Conservation (phyloP, 2,888 invertebrate species). For the Nomada ruficornis region DNA sequence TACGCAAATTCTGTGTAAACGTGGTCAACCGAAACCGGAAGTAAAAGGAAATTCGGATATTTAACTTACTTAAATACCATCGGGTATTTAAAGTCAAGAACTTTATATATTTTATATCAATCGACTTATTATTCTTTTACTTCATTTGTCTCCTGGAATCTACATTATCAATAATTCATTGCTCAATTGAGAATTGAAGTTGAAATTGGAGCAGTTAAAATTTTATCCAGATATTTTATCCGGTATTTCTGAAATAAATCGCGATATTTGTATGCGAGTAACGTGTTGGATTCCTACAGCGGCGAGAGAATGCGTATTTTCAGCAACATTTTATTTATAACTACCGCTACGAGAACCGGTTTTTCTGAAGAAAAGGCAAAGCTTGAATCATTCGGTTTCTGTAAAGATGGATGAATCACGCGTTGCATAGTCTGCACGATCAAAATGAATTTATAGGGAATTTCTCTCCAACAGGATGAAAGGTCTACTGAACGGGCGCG, state of each 20-base stretch:
- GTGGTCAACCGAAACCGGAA: conserved; percentile 23
- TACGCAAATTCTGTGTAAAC: conserved; percentile 16
- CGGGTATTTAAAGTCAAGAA: too few species aligned
- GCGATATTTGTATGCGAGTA: background rate
- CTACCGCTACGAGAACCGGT: conserved; percentile 28
- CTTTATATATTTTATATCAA: too few species aligned
- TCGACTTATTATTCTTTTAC: too few species aligned
- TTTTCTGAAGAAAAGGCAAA: conserved; percentile 27
- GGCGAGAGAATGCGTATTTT: conserved; percentile 25
- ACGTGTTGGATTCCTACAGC: conserved; percentile 2
- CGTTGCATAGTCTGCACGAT: background rate
- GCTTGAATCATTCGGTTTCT: conserved; percentile 28
- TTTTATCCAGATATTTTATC: background rate
- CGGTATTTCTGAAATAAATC: background rate
- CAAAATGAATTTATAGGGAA: background rate
- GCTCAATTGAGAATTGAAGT: too few species aligned
- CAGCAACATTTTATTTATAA: conserved; percentile 38
- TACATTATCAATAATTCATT: too few species aligned
- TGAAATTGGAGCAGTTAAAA: background rate
- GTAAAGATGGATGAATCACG: conserved; percentile 32
- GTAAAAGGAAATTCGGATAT: conserved; percentile 30
- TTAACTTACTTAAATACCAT: too few species aligned
- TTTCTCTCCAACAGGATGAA: background rate
- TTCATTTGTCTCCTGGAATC: too few species aligned
- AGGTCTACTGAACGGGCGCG: background rate